These are phyloP conservation scores for Furcifer pardalis DNA, from an alignment of 2,797 vertebrate species.

Conservation along the genomic window DNA sequence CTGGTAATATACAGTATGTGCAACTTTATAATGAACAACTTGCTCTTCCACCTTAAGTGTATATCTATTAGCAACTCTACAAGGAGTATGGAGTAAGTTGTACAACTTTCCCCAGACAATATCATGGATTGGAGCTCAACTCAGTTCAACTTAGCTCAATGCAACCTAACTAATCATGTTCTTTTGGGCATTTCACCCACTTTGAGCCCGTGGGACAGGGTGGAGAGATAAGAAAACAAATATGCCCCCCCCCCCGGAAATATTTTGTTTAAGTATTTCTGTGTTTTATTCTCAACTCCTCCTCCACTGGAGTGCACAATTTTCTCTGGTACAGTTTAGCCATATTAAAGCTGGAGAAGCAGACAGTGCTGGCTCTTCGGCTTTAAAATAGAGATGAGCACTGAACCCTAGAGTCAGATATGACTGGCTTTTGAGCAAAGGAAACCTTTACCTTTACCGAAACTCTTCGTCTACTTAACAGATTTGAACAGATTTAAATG, in stretches of 20 bases:
- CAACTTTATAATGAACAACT: neutral
- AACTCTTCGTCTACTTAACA: neutral
- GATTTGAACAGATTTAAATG: neutral
- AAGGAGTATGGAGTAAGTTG: neutral
- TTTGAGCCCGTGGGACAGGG: neutral
- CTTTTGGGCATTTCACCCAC: neutral
- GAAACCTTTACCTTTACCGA: no score
- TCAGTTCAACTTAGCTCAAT: no score
- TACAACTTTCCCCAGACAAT: neutral
- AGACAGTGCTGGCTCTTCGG: no score
- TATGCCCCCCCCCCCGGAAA: neutral
- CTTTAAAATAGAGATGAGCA: no score
- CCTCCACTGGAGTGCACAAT: neutral
- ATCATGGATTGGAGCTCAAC: neutral
- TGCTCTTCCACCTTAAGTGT: neutral
- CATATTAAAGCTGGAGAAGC: no score
- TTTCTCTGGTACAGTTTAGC: neutral
- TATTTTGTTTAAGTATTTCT: neutral
- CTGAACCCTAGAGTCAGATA: no score
- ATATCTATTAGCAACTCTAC: neutral
- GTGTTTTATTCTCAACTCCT: neutral
- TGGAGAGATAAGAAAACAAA: neutral
- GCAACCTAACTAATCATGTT: neutral
- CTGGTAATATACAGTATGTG: no score
- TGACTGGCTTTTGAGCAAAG: no score